Conservation (phyloP, 2,888 invertebrate species). For the Eumacrocentrus americanus region DNA sequence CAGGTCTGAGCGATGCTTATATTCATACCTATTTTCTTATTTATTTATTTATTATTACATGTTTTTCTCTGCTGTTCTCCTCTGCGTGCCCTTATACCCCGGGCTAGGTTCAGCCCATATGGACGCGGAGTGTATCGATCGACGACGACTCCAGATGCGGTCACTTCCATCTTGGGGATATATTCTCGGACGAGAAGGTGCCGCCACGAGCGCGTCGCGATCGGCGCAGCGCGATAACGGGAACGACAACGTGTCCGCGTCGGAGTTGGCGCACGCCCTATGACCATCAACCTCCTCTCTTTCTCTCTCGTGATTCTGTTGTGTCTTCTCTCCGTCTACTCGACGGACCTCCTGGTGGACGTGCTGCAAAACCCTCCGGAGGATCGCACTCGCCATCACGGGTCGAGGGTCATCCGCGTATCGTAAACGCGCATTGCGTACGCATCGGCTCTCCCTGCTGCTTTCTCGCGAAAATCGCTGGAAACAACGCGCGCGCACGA, state of each 20-base stretch:
- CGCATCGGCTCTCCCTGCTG: neutral
- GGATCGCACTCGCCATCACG: conserved; percentile 25
- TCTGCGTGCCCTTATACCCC: neutral
- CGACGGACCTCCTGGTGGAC: neutral
- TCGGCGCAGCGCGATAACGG: conserved; percentile 36
- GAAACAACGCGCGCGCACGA: conserved; percentile 13
- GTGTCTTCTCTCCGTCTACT: neutral
- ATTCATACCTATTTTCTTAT: conserved; percentile 29
- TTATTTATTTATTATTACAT: conserved; percentile 32
- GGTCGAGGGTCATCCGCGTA: conserved; percentile 36
- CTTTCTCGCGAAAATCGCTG: conserved; percentile 10
- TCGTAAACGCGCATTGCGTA: conserved; percentile 33
- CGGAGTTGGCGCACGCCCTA: conserved; percentile 34
- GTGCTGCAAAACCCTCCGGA: conserved; percentile 15
- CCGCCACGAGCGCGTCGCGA: conserved; percentile 29
- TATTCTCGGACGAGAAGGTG: conserved; percentile 25
- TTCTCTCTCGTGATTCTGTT: neutral
- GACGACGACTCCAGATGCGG: conserved; percentile 19
- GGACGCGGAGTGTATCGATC: conserved; percentile 17
- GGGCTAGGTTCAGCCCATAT: conserved; percentile 12
- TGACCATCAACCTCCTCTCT: conserved; percentile 21
- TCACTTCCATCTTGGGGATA: conserved; percentile 30
- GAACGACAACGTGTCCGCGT: conserved; percentile 35
- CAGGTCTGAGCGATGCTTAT: neutral
- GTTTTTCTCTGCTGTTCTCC: conserved; percentile 18